Conservation (phyloP, 2,797 vertebrate species). For the Xenops minutus region DNA sequence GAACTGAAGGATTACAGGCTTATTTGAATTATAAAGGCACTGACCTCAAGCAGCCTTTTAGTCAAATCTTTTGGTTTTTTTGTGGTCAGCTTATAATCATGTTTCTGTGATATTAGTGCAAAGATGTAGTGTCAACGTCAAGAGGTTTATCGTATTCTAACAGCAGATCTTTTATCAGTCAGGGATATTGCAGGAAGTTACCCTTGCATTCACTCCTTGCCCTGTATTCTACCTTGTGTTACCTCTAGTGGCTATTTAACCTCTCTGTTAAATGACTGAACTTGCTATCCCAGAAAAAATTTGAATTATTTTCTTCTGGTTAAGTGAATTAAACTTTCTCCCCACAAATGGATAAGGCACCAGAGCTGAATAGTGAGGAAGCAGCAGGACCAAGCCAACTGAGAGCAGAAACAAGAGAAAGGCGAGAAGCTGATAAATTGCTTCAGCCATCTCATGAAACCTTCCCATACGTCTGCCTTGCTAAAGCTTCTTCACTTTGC, state of each 20-base stretch:
- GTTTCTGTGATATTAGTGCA: neutral
- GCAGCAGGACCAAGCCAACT: neutral
- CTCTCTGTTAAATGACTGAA: neutral
- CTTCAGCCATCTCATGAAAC: neutral
- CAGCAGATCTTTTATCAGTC: neutral
- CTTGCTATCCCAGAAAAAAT: neutral
- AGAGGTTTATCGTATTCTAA: neutral
- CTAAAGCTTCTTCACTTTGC: neutral
- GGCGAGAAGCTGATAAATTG: neutral
- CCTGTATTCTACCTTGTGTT: neutral
- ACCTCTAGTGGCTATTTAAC: neutral
- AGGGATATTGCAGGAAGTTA: neutral
- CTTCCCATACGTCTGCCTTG: neutral
- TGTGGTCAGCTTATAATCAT: neutral
- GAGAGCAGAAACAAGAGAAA: neutral
- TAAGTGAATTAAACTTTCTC: neutral
- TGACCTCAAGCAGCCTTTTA: neutral
- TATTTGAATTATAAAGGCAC: slow-evolving; percentile 33
- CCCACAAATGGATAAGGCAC: neutral
- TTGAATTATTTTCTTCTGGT: neutral
- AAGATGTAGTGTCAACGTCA: neutral
- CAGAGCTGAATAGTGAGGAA: neutral
- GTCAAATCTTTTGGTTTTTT: neutral
- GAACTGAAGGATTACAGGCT: neutral
- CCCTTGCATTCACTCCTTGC: neutral